Base-by-base conservation (phyloP, 1,140 invertebrate genomes). In the Drepana arcuata region DNA sequence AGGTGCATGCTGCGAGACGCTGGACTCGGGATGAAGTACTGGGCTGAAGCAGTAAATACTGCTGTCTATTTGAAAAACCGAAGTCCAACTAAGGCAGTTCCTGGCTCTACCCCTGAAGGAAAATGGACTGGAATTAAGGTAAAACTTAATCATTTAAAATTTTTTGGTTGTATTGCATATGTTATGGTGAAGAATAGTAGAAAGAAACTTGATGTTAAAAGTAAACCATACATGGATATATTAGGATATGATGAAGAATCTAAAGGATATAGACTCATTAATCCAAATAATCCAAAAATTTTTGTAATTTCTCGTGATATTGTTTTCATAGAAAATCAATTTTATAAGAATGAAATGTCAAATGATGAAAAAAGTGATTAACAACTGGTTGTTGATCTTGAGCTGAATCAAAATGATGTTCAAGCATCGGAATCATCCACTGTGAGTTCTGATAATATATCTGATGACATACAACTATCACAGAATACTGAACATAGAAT, bases 81-180 rank as follows among this genome's bases (percentile, higher is more conserved):
- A 5, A 21, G 18, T 7, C 38, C 46, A 10, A 53, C 29, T 0
- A 35, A 9, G n/a, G 34, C 45, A 14, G 13, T 54, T n/a, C 4
- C 16, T 6, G 36, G 16, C 2, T n/a, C 24, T 14, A 58, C 37
- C 28, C 68, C 68, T 21, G 40, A 59, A 18, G 52, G 60, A 36
- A 16, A 51, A 14, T 74, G 64, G 68, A 28, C 30, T 34, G 41
- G 48, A 10, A 12, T 21, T 2, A 49, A 42, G 14, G 23, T 34
- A 15, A 31, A 70, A 31, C 18, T 83, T 1, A 34, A 37, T 18
- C 48, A 84, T 43, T 38, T 84, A 4, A 47, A 49, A 39, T 38
- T 66, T 7, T 84, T 86, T 64, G 81, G 82, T 4, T 72, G 60
- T 23, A 29, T 44, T 29, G 63, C 59, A 4, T 21, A 21, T 21